A percentile compares a stretch with the other conserved stretches of the same genome.
phyloP scores from a whole-genome alignment of 2,113 vertebrate genomes.

The Micromys minutus region DNA sequence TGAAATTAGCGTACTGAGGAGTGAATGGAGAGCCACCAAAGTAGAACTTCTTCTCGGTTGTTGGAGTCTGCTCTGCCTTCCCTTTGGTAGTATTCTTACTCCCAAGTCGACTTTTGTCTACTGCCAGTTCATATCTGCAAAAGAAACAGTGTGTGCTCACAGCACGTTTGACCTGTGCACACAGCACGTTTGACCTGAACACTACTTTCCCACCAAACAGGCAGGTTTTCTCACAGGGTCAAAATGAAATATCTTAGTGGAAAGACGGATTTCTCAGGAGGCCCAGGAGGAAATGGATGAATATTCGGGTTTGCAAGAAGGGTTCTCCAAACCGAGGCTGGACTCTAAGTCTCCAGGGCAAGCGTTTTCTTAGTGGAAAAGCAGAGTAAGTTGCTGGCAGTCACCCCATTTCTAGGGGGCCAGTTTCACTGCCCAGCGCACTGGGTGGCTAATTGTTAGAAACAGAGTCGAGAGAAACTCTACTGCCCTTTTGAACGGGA shows the following conservation, averaged over 20 bases:
- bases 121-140: conserved; percentile 91
- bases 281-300: background rate
- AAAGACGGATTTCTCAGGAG: background rate
- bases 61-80: conserved; percentile 70
- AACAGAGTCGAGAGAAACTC: background rate
- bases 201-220: background rate
- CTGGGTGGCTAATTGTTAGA: background rate
- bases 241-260: background rate
- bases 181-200: rapidly evolving
- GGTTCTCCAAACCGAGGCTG: background rate
- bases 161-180: background rate
- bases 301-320: background rate
- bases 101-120: conserved; percentile 93
- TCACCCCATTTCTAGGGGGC: background rate
- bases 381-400: background rate
- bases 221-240: background rate
- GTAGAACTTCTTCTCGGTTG: conserved; percentile 89
- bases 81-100: conserved; percentile 86
- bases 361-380: background rate
- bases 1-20: conserved; percentile 93
- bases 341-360: background rate
- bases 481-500: background rate
- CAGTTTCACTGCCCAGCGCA: background rate
- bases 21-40: conserved; percentile 91
- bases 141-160: conserved; percentile 60